Evolutionary conservation across 2,888 invertebrate genomes (phyloP).

Genomic region (Deilephila elpenor): DNA sequence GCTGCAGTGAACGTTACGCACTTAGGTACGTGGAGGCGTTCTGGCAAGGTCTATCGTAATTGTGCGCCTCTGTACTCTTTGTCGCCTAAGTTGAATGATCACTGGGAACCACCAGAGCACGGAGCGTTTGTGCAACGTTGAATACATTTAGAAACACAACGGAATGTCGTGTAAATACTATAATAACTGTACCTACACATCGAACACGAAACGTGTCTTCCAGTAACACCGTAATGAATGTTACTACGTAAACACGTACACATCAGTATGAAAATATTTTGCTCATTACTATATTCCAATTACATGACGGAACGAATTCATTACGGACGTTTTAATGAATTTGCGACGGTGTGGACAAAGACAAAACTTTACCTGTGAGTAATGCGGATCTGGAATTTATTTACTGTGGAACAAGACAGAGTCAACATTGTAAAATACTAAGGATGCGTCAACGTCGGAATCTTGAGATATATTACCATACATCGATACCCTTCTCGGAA

Average conservation of each 20-base stretch:
- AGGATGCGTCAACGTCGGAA: conserved; percentile 4
- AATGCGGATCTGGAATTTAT: conserved; percentile 9
- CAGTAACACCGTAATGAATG: conserved; percentile 13
- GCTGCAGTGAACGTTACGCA: conserved; percentile 44
- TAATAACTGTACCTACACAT: conserved; percentile 15
- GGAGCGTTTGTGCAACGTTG: conserved; percentile 24
- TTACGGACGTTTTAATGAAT: conserved; percentile 1
- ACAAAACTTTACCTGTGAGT: background rate
- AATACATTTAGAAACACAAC: conserved; percentile 13
- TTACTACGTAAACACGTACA: conserved; percentile 11
- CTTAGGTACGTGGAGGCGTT: conserved; percentile 41
- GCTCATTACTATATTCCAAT: conserved; percentile 8
- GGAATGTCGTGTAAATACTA: conserved; percentile 19
- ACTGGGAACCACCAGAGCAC: conserved; percentile 31
- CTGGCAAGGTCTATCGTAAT: conserved; percentile 55
- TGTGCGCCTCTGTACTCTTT: conserved; percentile 48
- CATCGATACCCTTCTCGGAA: conserved; percentile 12
- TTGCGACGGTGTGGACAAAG: conserved; percentile 11
- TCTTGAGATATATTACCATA: conserved; percentile 12
- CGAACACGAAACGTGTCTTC: conserved; percentile 4
- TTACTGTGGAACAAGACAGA: conserved; percentile 6
- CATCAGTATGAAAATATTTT: conserved; percentile 19
- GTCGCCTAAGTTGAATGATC: conserved; percentile 41
- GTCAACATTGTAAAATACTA: background rate
- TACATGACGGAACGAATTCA: conserved; percentile 4